Base-by-base conservation (phyloP, 1,140 invertebrate species). In the Idris sp. region DNA sequence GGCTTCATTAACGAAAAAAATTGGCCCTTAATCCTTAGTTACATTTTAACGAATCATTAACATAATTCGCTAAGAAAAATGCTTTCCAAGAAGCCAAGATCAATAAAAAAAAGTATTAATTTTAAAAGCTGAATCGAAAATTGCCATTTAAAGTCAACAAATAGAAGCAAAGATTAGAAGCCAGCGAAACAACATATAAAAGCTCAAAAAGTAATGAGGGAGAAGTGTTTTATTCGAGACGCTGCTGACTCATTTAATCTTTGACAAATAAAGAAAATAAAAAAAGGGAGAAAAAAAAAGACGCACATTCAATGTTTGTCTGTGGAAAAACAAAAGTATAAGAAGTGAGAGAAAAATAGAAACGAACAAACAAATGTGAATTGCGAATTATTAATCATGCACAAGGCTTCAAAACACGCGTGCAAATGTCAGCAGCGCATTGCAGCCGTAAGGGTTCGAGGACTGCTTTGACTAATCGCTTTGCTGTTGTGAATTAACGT, bases 331-430 rank as follows among this genome's bases (percentile, higher is more conserved):
- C 26, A 40, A 59, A 48, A 53, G 40, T 51, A 74, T 76, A 76
- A 74, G 79, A 62, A 43, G 43, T 4, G 10, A 71, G 73, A 71
- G 74, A 72, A 40, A 53, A 5, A 18, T 14, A 41, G 0, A 28
- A 19, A 35, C 49, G 56, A 31, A 40, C 54, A 44, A 40, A 38
- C 18, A 40, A 71, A 76, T 56, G 69, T 64, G 74, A 79, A 69
- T 67, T 73, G 65, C 76, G 80, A 78, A 84, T 86, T 86, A 87
- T 87, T 87, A 87, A 87, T 86, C 85, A 86, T 79, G 79, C 67
- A 79, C 84, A 84, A 81, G 77, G 46, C 64, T 64, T 73, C 49
- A 38, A 19, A 65, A 81, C 81, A 72, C 83, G 84, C 84, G 85
- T 87, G 85, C 83, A 44, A 86, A 72, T 87, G 85, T 86, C 85